Percentiles rank a stretch among this genome's conserved stretches.
These are phyloP conservation scores for Cynaeus angustus DNA, from an alignment of 2,888 invertebrate genomes.

Conservation along the genomic window DNA sequence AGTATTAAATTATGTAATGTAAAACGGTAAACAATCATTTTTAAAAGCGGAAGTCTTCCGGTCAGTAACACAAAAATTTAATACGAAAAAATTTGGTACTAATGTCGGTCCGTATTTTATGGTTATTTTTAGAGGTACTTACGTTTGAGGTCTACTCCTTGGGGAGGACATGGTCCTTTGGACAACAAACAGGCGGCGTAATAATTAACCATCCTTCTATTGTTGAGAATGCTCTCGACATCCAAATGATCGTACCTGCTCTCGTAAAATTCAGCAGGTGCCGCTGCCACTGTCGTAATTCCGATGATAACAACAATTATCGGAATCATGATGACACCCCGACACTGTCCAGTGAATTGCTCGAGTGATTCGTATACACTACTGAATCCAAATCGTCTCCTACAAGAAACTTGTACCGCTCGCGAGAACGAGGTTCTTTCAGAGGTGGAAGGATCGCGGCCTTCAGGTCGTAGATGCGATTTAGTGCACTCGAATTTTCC, in stretches of 20 bases:
- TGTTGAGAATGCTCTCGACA: slow-evolving; percentile 80
- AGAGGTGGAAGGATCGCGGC: slow-evolving; percentile 42
- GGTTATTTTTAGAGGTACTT: slow-evolving; percentile 72
- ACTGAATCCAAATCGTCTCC: slow-evolving; percentile 42
- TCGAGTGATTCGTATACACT: slow-evolving; percentile 36
- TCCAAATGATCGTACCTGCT: slow-evolving; percentile 81
- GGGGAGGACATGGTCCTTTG: slow-evolving; percentile 81
- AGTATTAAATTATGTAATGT: not conserved
- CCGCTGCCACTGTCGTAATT: slow-evolving; percentile 24
- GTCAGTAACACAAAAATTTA: not conserved
- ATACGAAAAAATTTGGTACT: too few species aligned
- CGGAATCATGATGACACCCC: slow-evolving; percentile 32
- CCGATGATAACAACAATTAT: slow-evolving; percentile 8
- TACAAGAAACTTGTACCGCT: slow-evolving; percentile 35
- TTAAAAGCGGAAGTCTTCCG: slow-evolving; percentile 2
- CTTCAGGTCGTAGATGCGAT: slow-evolving; percentile 37
- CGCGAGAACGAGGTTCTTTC: slow-evolving; percentile 37
- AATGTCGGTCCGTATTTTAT: not conserved
- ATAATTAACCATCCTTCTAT: slow-evolving; percentile 80
- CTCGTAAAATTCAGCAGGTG: slow-evolving; percentile 64
- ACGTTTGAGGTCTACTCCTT: slow-evolving; percentile 83
- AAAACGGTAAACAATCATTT: not conserved
- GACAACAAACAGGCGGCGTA: slow-evolving; percentile 82
- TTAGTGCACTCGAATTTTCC: slow-evolving; percentile 3
- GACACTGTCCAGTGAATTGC: slow-evolving; percentile 33